Base-by-base conservation (phyloP, 2,888 invertebrate genomes). In the Unio pictorum region DNA sequence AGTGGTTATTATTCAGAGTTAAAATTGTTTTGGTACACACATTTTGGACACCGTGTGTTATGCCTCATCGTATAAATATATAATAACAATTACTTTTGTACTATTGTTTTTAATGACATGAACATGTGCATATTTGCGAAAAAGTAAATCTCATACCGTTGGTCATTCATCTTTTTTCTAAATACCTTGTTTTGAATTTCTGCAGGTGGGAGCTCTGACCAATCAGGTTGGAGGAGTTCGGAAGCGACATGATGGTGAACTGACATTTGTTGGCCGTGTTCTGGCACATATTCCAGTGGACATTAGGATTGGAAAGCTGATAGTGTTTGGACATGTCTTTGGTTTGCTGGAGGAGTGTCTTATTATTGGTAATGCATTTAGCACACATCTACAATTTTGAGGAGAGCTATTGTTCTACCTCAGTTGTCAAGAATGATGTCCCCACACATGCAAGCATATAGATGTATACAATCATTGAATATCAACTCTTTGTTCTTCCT, bases 231-330 rank as follows among this genome's bases (percentile, higher is more conserved):
- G 93, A 58, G 93, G 92, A 8, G 86, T 89, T 30, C 56, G 71
- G 0, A 84, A 91, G 68, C 86, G 86, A 0, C 91, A 92, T 20
- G 97, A 98, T 89, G 98, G 98, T 0, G 95, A 96, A 77, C 86
- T 98, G 62, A 97, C 97, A 0, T 95, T 94, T 89, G 90, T 98
- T 79, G 98, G 98, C 0, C 92, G 92, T 15, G 92, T 98, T 0
- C 94, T 97, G 94, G 94, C 95, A 0, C 91, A 91, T 59, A 90
- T 98, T 60, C 98, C 98, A 0, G 87, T 98, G 0, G 95, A 97
- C 88, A 94, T 96, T 54, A 93, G 93, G 69, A 90, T 96, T 6
- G 93, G 95, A 17, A 96, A 97, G 85, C 91, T 98, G 18, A 95
- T 98, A 70, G 91, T 96, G 71, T 91, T 98, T 4, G 98, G 98